Percentiles rank a stretch among this genome's conserved stretches.
These are phyloP conservation scores for Athene cunicularia DNA, from an alignment of 2,113 vertebrate species.

Conservation along the genomic window DNA sequence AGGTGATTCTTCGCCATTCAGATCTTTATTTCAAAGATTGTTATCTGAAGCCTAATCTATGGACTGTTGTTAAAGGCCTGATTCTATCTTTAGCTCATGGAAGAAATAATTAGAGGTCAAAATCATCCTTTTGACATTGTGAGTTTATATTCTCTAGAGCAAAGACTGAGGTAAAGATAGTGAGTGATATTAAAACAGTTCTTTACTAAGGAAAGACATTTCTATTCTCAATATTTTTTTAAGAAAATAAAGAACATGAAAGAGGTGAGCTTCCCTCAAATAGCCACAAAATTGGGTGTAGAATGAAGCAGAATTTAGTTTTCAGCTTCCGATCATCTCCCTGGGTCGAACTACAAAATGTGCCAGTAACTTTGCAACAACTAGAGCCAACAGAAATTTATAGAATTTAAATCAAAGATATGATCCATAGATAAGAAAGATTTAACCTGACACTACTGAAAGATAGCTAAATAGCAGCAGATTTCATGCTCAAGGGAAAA, in stretches of 20 bases:
- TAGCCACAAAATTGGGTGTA: neutral
- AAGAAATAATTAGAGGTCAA: neutral
- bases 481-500: neutral
- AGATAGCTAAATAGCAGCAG: neutral
- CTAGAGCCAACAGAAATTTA: neutral
- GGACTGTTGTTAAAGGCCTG: neutral
- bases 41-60: neutral
- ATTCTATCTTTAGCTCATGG: neutral
- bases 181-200: neutral
- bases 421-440: neutral
- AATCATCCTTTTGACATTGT: neutral
- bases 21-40: neutral
- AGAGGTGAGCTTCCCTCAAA: neutral
- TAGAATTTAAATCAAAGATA: neutral
- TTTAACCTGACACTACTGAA: neutral
- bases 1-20: neutral
- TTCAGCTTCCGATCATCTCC: neutral
- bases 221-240: neutral
- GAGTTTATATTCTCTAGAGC: neutral
- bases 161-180: neutral
- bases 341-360: neutral
- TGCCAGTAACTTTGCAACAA: rapidly evolving
- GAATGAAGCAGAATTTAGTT: neutral
- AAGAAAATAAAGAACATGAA: neutral
- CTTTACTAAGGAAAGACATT: neutral